Base-by-base conservation (phyloP, 2,797 vertebrate species). In the Phalanger gymnotis region DNA sequence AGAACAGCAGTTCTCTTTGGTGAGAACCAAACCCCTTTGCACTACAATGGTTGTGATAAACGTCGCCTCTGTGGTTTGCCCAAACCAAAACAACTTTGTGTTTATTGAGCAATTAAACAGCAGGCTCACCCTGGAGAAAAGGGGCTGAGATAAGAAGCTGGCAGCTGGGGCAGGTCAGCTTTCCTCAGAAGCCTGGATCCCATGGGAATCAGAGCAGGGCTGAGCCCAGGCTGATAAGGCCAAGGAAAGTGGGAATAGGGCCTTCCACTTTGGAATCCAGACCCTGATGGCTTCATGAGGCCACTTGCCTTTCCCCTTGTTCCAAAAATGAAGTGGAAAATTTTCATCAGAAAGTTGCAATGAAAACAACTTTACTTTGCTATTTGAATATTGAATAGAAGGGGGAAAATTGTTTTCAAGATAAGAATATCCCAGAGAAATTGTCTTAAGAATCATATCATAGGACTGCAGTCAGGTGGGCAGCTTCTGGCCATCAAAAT, bases 61-160 rank as follows among this genome's bases (percentile, higher is more conserved):
- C 1, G 97, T 98, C 96, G 92, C 98, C 97, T 98, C 96, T 97
- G 91, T 96, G 97, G 98, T 98, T 97, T 97, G 97, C 93, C 95
- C 96, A 97, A 98, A 99, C 98, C 98, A 98, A 98, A 98, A 98
- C 98, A 99, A 98, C 95, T 94, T 95, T 91, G 96, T 54, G 93
- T 96, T 95, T 98, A 90, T 97, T 94, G 98, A 98, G 98, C 98
- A 98, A 98, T 98, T 97, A 97, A 97, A 98, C 95, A 95, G 94
- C 73, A 97, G 96, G 97, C 97, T 95, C 95, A 94, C 93, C 87
- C 53, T n/a, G 81, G 54, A 98, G 95, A 93, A 97, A 57, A 28
- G 89, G 61, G 96, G 96, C 58, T 57, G 52, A 97, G 98, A 98
- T 98, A 98, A 97, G 57, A 91, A 91, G 95, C 95, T 96, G 98